These are phyloP conservation scores for Nannobrachium achirus DNA, from an alignment of 2,113 vertebrate genomes.

Conservation along the genomic window DNA sequence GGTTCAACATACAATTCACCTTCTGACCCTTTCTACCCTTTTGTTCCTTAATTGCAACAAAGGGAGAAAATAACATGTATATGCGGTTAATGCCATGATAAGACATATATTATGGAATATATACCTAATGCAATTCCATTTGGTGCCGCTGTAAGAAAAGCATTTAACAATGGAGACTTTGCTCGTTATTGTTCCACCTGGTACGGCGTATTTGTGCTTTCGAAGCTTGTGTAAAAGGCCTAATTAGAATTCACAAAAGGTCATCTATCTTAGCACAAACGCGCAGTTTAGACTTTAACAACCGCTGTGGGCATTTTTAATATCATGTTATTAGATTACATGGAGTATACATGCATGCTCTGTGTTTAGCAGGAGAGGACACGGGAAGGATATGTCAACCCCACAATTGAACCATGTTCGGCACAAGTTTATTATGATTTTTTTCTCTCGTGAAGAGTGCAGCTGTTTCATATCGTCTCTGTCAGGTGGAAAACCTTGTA, in stretches of 20 bases:
- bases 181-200: constrained; percentile 60
- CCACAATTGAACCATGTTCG: constrained; percentile 51
- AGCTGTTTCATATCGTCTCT: constrained; percentile 67
- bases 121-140: neutral
- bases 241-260: constrained; percentile 77
- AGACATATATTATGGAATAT: neutral
- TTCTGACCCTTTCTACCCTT: neutral
- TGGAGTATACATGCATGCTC: constrained; percentile 44
- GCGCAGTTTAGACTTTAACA: constrained; percentile 65
- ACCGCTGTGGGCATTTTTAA: constrained; percentile 80
- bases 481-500: too few relatives aligned
- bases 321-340: constrained; percentile 75
- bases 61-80: constrained; percentile 5
- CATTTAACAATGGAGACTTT: constrained; percentile 47
- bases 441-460: constrained; percentile 55
- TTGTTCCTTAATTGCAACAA: neutral
- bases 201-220: constrained; percentile 66
- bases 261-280: constrained; percentile 63
- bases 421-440: constrained; percentile 54
- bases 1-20: neutral
- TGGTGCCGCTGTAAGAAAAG: constrained; percentile 10
- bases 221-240: constrained; percentile 56
- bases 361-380: constrained; percentile 54
- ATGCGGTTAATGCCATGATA: neutral
- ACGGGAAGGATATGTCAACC: constrained; percentile 49